phyloP scores from a whole-genome alignment of 2,888 invertebrate species.

The Nineta flava region DNA sequence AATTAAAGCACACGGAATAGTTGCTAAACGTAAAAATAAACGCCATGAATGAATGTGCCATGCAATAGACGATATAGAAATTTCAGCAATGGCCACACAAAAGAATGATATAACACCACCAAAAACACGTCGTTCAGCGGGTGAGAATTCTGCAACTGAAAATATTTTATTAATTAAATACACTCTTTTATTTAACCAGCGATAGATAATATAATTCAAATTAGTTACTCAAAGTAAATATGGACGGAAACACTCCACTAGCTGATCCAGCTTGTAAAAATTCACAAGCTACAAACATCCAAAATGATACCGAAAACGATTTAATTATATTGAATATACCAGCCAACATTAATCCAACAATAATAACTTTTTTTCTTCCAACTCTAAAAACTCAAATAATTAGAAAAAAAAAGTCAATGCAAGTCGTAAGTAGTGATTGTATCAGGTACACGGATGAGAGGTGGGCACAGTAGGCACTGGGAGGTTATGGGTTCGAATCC shows the following conservation, averaged over 20 bases:
- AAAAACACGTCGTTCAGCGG: constrained; percentile 52
- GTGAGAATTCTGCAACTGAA: constrained; percentile 58
- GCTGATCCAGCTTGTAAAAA: constrained; percentile 53
- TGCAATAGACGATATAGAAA: constrained; percentile 47
- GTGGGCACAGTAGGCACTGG: no score
- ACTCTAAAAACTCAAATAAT: constrained; percentile 25
- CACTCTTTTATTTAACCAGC: no score
- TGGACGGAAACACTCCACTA: constrained; percentile 53
- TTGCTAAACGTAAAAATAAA: constrained; percentile 41
- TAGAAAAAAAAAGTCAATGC: no score
- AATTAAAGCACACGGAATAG: constrained; percentile 38
- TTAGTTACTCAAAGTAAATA: constrained; percentile 43
- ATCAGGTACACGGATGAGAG: no score
- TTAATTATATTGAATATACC: constrained; percentile 49
- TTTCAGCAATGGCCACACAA: constrained; percentile 55
- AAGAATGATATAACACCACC: constrained; percentile 54
- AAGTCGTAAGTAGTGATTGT: no score
- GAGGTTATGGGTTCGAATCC: no score
- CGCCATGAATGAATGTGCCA: constrained; percentile 55
- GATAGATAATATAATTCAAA: no score
- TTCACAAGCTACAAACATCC: constrained; percentile 52
- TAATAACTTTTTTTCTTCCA: constrained; percentile 42
- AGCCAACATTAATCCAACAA: constrained; percentile 39
- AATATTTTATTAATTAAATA: not conserved
- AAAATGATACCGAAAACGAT: constrained; percentile 51